These are phyloP conservation scores for Microplitis mediator DNA, from an alignment of 1,140 invertebrate genomes.

Conservation along the genomic window DNA sequence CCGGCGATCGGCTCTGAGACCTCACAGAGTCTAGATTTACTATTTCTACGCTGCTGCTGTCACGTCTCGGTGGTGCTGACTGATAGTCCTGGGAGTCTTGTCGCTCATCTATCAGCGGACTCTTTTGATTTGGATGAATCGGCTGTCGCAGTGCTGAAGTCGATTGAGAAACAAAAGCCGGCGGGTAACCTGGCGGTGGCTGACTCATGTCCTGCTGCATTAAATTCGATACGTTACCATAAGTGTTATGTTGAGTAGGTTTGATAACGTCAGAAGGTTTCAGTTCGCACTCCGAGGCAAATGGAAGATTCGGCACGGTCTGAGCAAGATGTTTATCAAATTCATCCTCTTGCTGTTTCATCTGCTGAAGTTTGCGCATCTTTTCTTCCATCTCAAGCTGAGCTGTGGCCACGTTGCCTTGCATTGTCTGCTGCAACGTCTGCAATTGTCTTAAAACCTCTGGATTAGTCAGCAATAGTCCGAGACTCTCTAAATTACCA, in stretches of 20 bases:
- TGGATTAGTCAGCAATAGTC: slow-evolving; percentile 56
- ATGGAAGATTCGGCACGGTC: slow-evolving; percentile 71
- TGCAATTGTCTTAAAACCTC: slow-evolving; percentile 72
- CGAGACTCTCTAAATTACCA: slow-evolving; percentile 55
- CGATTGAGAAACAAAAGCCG: slow-evolving; percentile 53
- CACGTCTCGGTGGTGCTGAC: slow-evolving; percentile 41
- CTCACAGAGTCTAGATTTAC: slow-evolving; percentile 58
- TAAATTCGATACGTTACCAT: slow-evolving; percentile 48
- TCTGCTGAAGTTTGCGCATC: slow-evolving; percentile 71
- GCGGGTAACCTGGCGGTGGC: slow-evolving; percentile 65
- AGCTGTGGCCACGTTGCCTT: slow-evolving; percentile 50
- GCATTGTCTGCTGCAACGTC: slow-evolving; percentile 67
- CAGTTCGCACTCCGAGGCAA: slow-evolving; percentile 72
- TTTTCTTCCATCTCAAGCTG: slow-evolving; percentile 74
- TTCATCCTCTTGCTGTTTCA: slow-evolving; percentile 78
- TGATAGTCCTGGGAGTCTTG: slow-evolving; percentile 43
- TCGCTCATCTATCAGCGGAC: slow-evolving; percentile 53
- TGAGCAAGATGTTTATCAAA: slow-evolving; percentile 80
- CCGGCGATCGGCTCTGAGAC: slow-evolving; percentile 57
- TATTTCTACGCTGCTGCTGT: slow-evolving; percentile 60
- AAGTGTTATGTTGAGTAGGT: slow-evolving; percentile 49
- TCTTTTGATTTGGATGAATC: slow-evolving; percentile 49
- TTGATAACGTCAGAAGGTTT: slow-evolving; percentile 63
- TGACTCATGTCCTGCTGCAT: slow-evolving; percentile 64
- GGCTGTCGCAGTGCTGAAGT: slow-evolving; percentile 34